These are phyloP conservation scores for Lottia scabra DNA, from an alignment of 2,888 invertebrate species.

Conservation along the genomic window DNA sequence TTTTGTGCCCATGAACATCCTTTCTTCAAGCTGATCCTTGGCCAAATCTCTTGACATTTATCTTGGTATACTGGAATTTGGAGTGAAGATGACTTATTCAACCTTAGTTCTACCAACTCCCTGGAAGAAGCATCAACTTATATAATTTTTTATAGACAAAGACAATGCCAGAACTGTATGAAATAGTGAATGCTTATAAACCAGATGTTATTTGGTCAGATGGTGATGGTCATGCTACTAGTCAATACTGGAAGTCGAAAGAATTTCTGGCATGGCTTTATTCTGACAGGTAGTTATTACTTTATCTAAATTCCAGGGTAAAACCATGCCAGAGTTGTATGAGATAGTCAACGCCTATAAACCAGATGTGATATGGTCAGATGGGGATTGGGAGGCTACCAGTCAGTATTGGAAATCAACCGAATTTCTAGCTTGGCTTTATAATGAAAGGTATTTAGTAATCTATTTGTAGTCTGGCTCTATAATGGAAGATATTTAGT, in stretches of 20 bases:
- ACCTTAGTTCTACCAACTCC: too few relatives aligned
- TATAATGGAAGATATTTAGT: too few relatives aligned
- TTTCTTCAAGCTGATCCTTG: too few relatives aligned
- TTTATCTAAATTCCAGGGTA: conserved; percentile 36
- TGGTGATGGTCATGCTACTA: conserved; percentile 83
- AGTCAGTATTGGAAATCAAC: conserved; percentile 66
- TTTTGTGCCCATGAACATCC: too few relatives aligned
- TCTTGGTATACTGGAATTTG: too few relatives aligned
- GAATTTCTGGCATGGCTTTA: conserved; percentile 69
- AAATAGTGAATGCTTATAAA: conserved; percentile 69
- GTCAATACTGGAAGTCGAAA: conserved; percentile 65
- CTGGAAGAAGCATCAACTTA: too few relatives aligned
- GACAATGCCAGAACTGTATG: conserved; percentile 77
- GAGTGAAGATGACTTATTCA: too few relatives aligned
- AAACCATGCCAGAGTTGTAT: conserved; percentile 75
- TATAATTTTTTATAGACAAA: too few relatives aligned
- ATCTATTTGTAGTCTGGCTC: too few relatives aligned
- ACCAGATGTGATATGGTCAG: conserved; percentile 64
- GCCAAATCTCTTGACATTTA: too few relatives aligned
- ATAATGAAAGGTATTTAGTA: conserved; percentile 61
- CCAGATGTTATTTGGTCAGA: conserved; percentile 64
- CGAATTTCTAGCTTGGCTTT: conserved; percentile 68
- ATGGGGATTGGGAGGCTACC: conserved; percentile 77
- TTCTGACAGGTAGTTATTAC: conserved; percentile 56
- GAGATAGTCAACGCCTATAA: conserved; percentile 72